phyloP scores from a whole-genome alignment of 2,113 vertebrate genomes.

The Rhabdomys dilectus region DNA sequence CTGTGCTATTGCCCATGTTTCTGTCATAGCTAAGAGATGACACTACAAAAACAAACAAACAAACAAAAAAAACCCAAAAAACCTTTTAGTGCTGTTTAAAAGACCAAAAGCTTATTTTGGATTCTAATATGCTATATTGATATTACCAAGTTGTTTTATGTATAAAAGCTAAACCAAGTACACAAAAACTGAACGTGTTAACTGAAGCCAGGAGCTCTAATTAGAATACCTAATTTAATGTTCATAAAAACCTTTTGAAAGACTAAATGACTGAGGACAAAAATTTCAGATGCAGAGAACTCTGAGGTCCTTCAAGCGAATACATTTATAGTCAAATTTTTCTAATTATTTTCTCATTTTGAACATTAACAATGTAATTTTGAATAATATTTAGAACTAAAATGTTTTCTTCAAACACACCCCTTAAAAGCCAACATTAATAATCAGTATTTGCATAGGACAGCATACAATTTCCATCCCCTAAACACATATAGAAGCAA shows the following conservation, averaged over 20 bases:
- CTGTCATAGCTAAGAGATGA: slow-evolving; percentile 38
- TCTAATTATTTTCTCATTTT: neutral
- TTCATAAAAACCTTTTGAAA: slow-evolving; percentile 11
- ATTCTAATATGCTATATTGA: slow-evolving; percentile 38
- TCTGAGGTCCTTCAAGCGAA: neutral
- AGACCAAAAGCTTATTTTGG: slow-evolving; percentile 62
- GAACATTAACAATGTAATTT: slow-evolving; percentile 4
- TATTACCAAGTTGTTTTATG: slow-evolving; percentile 42
- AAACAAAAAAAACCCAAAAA: too few species aligned
- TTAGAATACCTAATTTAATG: neutral
- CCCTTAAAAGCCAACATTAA: neutral
- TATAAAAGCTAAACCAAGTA: slow-evolving; percentile 53
- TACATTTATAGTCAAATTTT: neutral
- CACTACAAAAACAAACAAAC: too few species aligned
- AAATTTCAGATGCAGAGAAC: neutral
- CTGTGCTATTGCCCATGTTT: slow-evolving; percentile 16
- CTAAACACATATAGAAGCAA: neutral
- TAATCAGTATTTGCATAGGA: neutral
- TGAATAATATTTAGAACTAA: neutral
- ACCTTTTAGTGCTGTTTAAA: slow-evolving; percentile 52
- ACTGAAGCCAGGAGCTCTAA: neutral
- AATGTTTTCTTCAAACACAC: neutral
- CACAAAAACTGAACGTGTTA: slow-evolving; percentile 31
- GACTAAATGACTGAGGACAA: neutral
- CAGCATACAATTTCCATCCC: neutral